Base-by-base conservation (phyloP, 2,113 vertebrate species). In the Promerops cafer region DNA sequence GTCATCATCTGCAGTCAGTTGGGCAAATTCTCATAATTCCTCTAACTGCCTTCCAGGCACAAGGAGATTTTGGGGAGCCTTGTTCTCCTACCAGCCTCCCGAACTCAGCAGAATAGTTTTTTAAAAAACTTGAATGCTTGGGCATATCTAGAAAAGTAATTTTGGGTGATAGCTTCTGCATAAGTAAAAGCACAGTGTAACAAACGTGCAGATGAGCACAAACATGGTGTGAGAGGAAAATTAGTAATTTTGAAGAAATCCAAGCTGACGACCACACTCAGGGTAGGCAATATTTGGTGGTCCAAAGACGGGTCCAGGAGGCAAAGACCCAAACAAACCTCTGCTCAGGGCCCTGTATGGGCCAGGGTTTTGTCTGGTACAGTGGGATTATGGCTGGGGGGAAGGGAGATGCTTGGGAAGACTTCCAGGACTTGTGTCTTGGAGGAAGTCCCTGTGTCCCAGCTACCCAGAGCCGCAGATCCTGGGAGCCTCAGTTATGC, bases 401-500 rank as follows among this genome's bases (percentile, higher is more conserved):
- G 69, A 52, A 83, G 52, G 24, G 45, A 87, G 37, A 33, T 4
- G 6, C 0, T 16, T 90, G 83, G 80, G 72, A 92, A 92, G 33
- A 63, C 24, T 95, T 92, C 39, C 68, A 80, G 80, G 83, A 83
- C 63, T 85, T 69, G 59, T 1, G 9, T 74, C 76, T 93, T 59
- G 0, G 12, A 83, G 72, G 75, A 92, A 78, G 37, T 49, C 45
- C 71, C 31, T 85, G 17, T 56, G 54, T 90, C 60, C 52, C 16
- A 4, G 68, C 80, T 92, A 89, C 69, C 63, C 0, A 1, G 89
- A 94, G 91, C 89, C 1, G 0, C 60, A 78, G 83, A 89, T 90
- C 80, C 80, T 90, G 89, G 80, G 95, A 96, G 83, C 33, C 71
- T 95, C 76, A 78, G 64, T 9, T 5, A 64, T 94, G 60, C 83